These are phyloP conservation scores for Psittacula derbiana DNA, from an alignment of 2,797 vertebrate species.

Conservation along the genomic window DNA sequence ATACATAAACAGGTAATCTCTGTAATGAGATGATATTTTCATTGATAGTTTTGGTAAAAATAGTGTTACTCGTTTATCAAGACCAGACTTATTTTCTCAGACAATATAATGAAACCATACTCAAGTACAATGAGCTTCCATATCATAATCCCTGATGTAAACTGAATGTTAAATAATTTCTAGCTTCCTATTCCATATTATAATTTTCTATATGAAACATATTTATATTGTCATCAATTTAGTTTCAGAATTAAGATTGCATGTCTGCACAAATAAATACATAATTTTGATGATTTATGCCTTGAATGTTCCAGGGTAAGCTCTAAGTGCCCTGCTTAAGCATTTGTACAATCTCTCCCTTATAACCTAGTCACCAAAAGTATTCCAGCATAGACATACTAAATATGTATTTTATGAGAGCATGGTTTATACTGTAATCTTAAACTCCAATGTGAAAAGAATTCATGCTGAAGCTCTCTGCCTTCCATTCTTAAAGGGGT, in stretches of 20 bases:
- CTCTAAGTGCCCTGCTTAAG: background rate
- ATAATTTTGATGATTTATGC: background rate
- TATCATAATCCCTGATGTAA: background rate
- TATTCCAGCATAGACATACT: background rate
- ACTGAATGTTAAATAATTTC: background rate
- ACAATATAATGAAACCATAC: background rate
- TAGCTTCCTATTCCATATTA: background rate
- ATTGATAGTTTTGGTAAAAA: background rate
- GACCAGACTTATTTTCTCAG: background rate
- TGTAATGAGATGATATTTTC: background rate
- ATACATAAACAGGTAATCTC: background rate
- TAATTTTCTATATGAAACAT: background rate
- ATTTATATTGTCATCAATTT: background rate
- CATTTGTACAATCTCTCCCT: background rate
- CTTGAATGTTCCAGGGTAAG: background rate
- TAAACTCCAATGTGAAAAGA: background rate
- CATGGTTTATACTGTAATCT: background rate
- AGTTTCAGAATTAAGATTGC: background rate
- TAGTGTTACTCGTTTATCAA: background rate
- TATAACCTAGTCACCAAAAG: background rate
- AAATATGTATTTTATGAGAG: background rate
- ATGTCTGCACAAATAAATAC: background rate
- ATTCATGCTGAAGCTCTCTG: background rate
- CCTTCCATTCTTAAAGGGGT: background rate
- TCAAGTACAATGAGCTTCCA: background rate